phyloP scores from a whole-genome alignment of 2,113 vertebrate species.

The Archilochus colubris region DNA sequence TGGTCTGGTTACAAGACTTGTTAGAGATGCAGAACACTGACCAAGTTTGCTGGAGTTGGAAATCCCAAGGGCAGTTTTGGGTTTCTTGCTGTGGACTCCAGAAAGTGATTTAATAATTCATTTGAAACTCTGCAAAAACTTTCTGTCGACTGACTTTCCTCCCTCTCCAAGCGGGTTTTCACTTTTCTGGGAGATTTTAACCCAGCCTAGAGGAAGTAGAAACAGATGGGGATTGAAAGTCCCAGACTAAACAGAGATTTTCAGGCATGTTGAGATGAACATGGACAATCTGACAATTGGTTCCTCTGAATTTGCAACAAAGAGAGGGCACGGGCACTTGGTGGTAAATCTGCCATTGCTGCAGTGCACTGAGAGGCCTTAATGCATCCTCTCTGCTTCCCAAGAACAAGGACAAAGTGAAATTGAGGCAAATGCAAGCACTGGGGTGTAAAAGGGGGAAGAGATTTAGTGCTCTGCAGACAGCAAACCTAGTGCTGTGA shows the following conservation, averaged over 20 bases:
- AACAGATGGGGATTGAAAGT: neutral
- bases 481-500: neutral
- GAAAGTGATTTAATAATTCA: constrained; percentile 49
- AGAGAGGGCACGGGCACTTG: neutral
- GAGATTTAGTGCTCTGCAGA: neutral
- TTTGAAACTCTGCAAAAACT: constrained; percentile 40
- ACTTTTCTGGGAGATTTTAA: neutral
- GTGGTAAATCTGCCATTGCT: neutral
- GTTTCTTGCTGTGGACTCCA: constrained; percentile 16
- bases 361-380: neutral
- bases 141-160: constrained; percentile 13
- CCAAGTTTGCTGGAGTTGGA: constrained; percentile 4
- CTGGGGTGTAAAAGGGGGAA: neutral
- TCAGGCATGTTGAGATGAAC: accelerated
- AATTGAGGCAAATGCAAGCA: neutral
- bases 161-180: neutral
- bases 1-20: neutral
- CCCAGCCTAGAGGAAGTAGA: neutral
- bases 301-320: neutral
- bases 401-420: neutral
- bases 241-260: neutral
- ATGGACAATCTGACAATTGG: neutral
- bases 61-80: constrained; percentile 17
- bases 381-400: neutral
- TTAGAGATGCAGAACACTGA: constrained; percentile 47